These are phyloP conservation scores for Hemicordylus capensis DNA, from an alignment of 2,113 vertebrate genomes.

Conservation along the genomic window DNA sequence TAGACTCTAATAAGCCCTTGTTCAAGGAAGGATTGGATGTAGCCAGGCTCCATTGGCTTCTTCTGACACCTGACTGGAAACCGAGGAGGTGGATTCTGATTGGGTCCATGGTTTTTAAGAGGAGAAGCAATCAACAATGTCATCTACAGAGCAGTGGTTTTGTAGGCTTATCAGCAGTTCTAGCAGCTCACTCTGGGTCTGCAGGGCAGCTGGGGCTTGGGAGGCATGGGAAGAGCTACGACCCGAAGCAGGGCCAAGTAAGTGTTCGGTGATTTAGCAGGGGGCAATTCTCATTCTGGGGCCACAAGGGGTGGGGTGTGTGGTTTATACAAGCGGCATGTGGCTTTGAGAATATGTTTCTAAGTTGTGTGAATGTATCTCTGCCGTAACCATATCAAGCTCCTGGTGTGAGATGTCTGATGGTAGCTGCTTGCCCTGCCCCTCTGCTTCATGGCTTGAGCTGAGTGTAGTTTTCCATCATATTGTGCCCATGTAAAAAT, in stretches of 20 bases:
- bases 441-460: neutral
- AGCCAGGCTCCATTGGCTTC: neutral
- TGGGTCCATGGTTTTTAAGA: neutral
- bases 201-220: neutral
- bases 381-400: neutral
- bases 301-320: neutral
- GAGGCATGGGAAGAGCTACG: neutral
- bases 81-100: neutral
- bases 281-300: neutral
- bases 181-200: neutral
- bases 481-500: neutral
- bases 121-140: neutral
- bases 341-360: neutral
- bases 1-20: neutral
- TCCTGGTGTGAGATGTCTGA: neutral
- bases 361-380: neutral
- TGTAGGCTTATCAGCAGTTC: neutral
- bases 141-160: neutral
- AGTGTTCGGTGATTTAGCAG: neutral
- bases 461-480: neutral
- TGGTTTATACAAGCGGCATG: neutral
- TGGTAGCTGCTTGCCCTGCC: neutral
- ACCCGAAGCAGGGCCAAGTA: neutral
- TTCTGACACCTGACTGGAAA: neutral
- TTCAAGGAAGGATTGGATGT: neutral